Percentiles rank a stretch among this genome's conserved stretches.
Conservation (phyloP, 2,888 invertebrate species). For the Ditylenchus weischeri region DNA sequence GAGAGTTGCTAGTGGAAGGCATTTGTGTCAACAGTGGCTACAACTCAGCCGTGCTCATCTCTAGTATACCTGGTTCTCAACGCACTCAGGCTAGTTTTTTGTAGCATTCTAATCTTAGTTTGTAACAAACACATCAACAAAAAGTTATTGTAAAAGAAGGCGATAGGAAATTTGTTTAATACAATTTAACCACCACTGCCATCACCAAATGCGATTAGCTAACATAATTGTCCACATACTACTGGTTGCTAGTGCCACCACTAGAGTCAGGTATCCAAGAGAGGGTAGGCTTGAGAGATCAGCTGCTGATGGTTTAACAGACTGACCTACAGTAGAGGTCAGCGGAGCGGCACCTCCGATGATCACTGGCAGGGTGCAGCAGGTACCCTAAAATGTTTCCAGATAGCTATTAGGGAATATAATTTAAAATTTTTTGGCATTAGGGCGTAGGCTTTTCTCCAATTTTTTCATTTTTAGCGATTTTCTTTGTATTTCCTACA, state of each 20-base stretch:
- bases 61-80: constrained; percentile 34
- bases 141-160: too few species aligned
- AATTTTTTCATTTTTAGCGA: too few species aligned
- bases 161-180: too few species aligned
- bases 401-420: too few species aligned
- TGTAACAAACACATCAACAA: too few species aligned
- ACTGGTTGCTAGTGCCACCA: constrained; percentile 1
- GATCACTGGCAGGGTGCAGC: constrained; percentile 20
- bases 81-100: constrained; percentile 41
- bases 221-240: constrained; percentile 8
- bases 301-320: background rate
- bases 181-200: too few species aligned
- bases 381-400: background rate
- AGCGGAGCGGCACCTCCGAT: background rate
- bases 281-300: background rate
- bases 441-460: too few species aligned
- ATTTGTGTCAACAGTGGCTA: constrained; percentile 66
- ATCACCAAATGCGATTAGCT: background rate
- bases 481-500: too few species aligned
- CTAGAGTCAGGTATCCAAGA: background rate
- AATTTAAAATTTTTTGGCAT: too few species aligned
- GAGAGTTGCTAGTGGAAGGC: constrained; percentile 72
- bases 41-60: constrained; percentile 41
- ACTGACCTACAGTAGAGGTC: background rate
- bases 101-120: too few species aligned